Base-by-base conservation (phyloP, 2,888 invertebrate genomes). In the Rhagonycha fulva region DNA sequence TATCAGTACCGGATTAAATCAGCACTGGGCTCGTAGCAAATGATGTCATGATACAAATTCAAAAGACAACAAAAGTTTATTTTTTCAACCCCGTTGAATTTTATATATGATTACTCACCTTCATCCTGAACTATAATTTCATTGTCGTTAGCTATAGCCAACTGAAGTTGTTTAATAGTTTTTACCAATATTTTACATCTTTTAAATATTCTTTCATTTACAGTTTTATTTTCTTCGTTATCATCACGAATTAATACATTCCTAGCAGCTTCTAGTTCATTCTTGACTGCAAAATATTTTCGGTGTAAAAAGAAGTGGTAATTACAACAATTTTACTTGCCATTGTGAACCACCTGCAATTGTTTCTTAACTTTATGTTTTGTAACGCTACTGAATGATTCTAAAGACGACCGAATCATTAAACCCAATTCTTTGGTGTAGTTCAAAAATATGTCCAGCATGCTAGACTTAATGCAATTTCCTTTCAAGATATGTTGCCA, bases 181-280 rank as follows among this genome's bases (percentile, higher is more conserved):
- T 79, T 81, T 66, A 82, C 62, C 12, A 86, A 80, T 70, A 87
- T 82, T 82, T 84, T 82, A 68, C 85, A 84, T 70, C 86, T 76
- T 80, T 85, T 86, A 62, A 85, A 78, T 14, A 86, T 76, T 68
- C 84, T 82, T 70, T 72, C 62, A 69, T 74, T 80, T 24, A 77
- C 75, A 14, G 32, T 30, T 68, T 79, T 75, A n/a, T 62, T 62
- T 30, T n/a, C 11, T n/a, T 62, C 24, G 62, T 72, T 78, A 71
- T 78, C 74, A 30, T 82, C 78, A 10, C 77, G 71, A 26, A 83
- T 75, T 62, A 85, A 77, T 9, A 81, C 24, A n/a, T 82, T 76
- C 32, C 77, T 71, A 3, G 84, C 84, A 63, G 79, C 76, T 61
- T 79, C 74, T 60, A 85, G 80, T 81, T 86, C 86, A 26, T 81